Conservation (phyloP, 2,797 vertebrate genomes). For the Orientallactaga sibirica region DNA sequence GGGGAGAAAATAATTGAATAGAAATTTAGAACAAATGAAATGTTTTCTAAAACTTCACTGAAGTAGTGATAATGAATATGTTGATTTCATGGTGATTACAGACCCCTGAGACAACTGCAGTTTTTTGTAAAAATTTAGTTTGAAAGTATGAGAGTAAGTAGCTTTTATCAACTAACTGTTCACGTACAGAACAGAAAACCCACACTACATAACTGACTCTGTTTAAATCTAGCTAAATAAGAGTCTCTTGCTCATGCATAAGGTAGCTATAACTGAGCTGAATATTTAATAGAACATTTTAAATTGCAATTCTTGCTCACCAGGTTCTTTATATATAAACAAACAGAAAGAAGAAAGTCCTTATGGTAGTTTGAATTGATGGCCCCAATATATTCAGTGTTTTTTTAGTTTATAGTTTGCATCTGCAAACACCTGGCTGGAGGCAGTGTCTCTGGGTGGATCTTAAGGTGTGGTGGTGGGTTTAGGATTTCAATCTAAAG, state of each 20-base stretch:
- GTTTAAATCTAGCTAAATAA: background rate
- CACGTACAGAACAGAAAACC: background rate
- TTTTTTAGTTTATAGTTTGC: too few species aligned
- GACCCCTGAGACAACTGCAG: background rate
- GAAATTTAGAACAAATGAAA: slow-evolving; percentile 64
- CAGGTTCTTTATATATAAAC: background rate
- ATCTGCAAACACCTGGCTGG: too few species aligned
- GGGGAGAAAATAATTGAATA: slow-evolving; percentile 39
- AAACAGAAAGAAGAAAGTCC: background rate
- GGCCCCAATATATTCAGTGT: too few species aligned
- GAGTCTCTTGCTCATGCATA: background rate
- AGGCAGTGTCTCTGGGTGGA: too few species aligned
- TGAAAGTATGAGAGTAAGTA: too few species aligned
- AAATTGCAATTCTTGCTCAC: background rate
- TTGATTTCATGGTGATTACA: background rate
- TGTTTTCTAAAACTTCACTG: background rate
- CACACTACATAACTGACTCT: fast-evolving
- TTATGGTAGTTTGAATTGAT: too few species aligned
- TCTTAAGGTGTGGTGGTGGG: too few species aligned
- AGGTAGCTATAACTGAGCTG: background rate
- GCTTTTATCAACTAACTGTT: background rate
- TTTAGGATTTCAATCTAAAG: too few species aligned
- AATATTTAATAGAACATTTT: background rate
- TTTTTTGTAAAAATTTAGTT: background rate
- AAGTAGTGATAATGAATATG: background rate